These are phyloP conservation scores for Tolmerus cingulatus DNA, from an alignment of 2,888 invertebrate genomes.

Conservation along the genomic window DNA sequence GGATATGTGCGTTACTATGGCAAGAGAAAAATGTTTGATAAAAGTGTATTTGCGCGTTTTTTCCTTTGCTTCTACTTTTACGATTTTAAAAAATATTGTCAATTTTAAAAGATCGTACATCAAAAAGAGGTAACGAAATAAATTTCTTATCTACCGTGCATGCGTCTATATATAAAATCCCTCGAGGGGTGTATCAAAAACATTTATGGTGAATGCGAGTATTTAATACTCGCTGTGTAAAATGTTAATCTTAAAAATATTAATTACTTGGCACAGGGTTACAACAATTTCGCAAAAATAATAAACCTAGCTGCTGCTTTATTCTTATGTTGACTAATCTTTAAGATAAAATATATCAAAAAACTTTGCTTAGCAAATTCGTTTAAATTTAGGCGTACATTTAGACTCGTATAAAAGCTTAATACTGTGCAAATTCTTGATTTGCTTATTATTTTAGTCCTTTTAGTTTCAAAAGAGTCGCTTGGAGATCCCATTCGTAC, in stretches of 20 bases:
- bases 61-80: background rate
- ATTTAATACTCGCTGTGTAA: slow-evolving; percentile 3
- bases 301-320: background rate
- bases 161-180: background rate
- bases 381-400: background rate
- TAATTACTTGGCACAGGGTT: slow-evolving; percentile 24
- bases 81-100: background rate
- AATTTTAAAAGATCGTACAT: background rate
- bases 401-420: background rate
- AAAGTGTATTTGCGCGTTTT: background rate
- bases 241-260: slow-evolving; percentile 8
- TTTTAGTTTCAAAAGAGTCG: slow-evolving; percentile 58
- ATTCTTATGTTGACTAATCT: background rate
- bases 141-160: background rate
- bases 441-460: slow-evolving; percentile 49
- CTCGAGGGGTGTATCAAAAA: background rate
- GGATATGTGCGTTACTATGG: background rate
- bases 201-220: background rate
- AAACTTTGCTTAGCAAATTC: slow-evolving; percentile 23
- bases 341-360: background rate
- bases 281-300: background rate
- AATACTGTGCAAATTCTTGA: slow-evolving; percentile 15
- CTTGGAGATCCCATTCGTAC: slow-evolving; percentile 62
- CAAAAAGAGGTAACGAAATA: background rate
- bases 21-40: background rate